These are phyloP conservation scores for Parascotia fuliginaria DNA, from an alignment of 2,888 invertebrate species.

Conservation along the genomic window DNA sequence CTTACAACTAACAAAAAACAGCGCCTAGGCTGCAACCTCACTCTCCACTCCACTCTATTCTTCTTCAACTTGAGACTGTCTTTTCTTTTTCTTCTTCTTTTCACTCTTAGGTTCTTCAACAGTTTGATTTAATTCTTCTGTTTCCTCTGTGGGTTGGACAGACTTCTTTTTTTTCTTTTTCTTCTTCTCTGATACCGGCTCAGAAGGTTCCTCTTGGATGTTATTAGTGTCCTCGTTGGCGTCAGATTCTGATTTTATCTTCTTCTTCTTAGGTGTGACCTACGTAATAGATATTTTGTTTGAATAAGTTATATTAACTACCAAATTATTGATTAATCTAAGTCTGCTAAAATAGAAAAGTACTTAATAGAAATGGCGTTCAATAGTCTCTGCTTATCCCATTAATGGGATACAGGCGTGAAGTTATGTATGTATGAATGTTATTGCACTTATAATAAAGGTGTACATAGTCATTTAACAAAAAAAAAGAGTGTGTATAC, in stretches of 20 bases:
- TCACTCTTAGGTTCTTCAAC: slow-evolving; percentile 66
- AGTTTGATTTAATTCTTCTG: slow-evolving; percentile 26
- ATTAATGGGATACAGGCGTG: no score
- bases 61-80: slow-evolving; percentile 66
- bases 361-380: no score
- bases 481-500: no score
- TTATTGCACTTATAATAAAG: no score
- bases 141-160: slow-evolving; percentile 38
- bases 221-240: slow-evolving; percentile 23
- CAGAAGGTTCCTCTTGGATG: slow-evolving; percentile 40
- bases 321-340: no score
- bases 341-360: no score
- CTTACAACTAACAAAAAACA: slow-evolving; percentile 26
- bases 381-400: no score
- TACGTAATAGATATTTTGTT: slow-evolving; percentile 23
- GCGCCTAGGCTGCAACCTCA: slow-evolving; percentile 12
- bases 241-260: slow-evolving; percentile 47
- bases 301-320: no score
- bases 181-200: slow-evolving; percentile 75
- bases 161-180: slow-evolving; percentile 84
- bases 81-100: slow-evolving; percentile 76
- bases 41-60: no score
- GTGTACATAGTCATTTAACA: no score
- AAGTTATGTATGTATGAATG: no score
- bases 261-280: slow-evolving; percentile 77